A percentile compares a stretch with the other conserved stretches of the same genome.
Conservation (phyloP, 2,888 invertebrate genomes). For the Tiliacea aurago region DNA sequence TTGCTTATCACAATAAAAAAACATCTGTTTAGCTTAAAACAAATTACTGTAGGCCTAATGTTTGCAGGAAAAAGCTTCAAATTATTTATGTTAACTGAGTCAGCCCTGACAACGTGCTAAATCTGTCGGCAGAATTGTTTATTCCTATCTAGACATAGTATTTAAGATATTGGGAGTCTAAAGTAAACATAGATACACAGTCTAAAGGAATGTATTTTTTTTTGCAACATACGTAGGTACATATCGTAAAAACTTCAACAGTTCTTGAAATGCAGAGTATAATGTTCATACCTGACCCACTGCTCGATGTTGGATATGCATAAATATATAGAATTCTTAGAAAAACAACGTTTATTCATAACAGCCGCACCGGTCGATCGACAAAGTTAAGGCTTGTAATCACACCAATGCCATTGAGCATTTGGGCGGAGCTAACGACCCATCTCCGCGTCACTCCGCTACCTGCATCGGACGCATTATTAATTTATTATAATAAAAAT, state of each 20-base stretch:
- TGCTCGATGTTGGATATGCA: background rate
- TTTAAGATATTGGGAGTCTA: conserved; percentile 21
- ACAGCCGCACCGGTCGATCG: no score
- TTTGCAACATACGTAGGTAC: no score
- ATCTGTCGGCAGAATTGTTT: conserved; percentile 24
- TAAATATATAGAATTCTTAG: conserved; percentile 22
- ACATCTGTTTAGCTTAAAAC: conserved; percentile 20
- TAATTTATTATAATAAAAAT: no score
- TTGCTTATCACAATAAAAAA: background rate
- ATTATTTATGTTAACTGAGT: conserved; percentile 13
- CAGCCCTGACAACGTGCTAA: conserved; percentile 20
- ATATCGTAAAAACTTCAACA: conserved; percentile 33
- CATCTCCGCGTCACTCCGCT: no score
- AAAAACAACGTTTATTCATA: no score
- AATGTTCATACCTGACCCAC: background rate
- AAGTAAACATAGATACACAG: conserved; percentile 28
- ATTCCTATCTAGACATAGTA: conserved; percentile 26
- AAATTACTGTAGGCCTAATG: background rate
- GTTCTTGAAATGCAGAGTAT: conserved; percentile 20
- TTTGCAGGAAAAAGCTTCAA: conserved; percentile 7
- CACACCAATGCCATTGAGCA: no score
- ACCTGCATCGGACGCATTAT: no score
- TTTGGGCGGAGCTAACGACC: no score
- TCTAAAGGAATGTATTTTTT: conserved; percentile 28
- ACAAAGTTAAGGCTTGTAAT: no score